phyloP scores from a whole-genome alignment of 2,888 invertebrate species.

The Conchocele bisecta region DNA sequence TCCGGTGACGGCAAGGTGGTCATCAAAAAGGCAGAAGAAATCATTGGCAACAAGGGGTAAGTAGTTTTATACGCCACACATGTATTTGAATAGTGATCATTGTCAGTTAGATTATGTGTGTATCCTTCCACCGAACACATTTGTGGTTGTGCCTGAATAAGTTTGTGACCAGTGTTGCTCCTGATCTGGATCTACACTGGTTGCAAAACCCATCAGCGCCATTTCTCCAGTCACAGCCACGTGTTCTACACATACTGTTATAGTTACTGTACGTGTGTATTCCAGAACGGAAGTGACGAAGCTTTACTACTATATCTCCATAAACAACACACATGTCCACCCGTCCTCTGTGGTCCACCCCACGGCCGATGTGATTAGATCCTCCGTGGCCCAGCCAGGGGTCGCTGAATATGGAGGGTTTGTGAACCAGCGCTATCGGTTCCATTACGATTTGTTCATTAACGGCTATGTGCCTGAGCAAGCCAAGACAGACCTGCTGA shows the following conservation, averaged over 20 bases:
- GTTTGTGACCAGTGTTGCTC: too few species aligned
- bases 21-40: constrained; percentile 57
- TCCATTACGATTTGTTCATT: constrained; percentile 55
- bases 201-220: too few species aligned
- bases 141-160: too few species aligned
- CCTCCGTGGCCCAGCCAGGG: constrained; percentile 1
- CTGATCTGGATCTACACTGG: too few species aligned
- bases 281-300: constrained; percentile 45
- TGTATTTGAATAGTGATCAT: too few species aligned
- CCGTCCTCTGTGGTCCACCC: constrained; percentile 36
- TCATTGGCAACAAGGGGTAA: constrained; percentile 56
- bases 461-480: constrained; percentile 39
- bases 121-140: too few species aligned
- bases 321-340: constrained; percentile 33
- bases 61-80: constrained; percentile 1
- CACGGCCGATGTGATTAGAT: constrained; percentile 3
- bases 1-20: constrained; percentile 16
- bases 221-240: too few species aligned
- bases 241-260: too few species aligned
- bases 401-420: constrained; percentile 31
- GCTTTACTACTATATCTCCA: constrained; percentile 39
- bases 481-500: too few species aligned
- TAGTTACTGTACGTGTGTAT: background rate
- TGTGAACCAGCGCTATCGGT: constrained; percentile 42
- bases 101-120: too few species aligned